phyloP scores from a whole-genome alignment of 1,140 invertebrate genomes.

The Achatina immaculata region DNA sequence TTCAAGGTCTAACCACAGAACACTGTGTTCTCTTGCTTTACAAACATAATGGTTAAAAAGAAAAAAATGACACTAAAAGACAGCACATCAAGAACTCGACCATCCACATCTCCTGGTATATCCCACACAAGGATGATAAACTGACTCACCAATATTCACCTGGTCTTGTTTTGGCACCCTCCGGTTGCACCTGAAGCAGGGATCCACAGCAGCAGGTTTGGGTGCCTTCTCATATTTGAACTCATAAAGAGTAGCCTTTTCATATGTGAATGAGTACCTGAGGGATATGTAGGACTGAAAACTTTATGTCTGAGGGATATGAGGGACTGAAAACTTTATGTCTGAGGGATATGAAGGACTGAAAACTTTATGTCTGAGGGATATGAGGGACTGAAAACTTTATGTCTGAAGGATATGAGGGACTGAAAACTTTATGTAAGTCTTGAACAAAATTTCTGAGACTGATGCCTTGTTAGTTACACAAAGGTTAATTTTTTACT shows the following conservation, averaged over 20 bases:
- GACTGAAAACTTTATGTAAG: neutral
- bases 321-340: neutral
- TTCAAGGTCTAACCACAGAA: too few relatives aligned
- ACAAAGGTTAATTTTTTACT: too few relatives aligned
- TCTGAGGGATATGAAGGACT: neutral
- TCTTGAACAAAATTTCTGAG: neutral
- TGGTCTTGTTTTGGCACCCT: constrained; percentile 63
- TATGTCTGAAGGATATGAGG: neutral
- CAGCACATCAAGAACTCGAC: too few relatives aligned
- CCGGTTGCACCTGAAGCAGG: constrained; percentile 65
- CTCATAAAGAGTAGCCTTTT: constrained; percentile 64
- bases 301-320: neutral
- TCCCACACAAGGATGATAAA: too few relatives aligned
- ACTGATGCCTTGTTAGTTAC: neutral
- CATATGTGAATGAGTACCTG: constrained; percentile 64
- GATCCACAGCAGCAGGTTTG: constrained; percentile 57
- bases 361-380: neutral
- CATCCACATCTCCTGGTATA: too few relatives aligned
- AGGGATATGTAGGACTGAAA: neutral
- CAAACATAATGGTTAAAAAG: too few relatives aligned
- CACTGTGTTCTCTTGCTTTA: too few relatives aligned
- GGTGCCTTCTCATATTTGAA: constrained; percentile 63
- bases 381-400: neutral
- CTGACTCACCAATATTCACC: constrained; percentile 56
- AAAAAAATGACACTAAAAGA: too few relatives aligned